Percentiles rank a stretch among this genome's conserved stretches.
phyloP scores from a whole-genome alignment of 2,888 invertebrate species.

The Drosophila setosimentum region DNA sequence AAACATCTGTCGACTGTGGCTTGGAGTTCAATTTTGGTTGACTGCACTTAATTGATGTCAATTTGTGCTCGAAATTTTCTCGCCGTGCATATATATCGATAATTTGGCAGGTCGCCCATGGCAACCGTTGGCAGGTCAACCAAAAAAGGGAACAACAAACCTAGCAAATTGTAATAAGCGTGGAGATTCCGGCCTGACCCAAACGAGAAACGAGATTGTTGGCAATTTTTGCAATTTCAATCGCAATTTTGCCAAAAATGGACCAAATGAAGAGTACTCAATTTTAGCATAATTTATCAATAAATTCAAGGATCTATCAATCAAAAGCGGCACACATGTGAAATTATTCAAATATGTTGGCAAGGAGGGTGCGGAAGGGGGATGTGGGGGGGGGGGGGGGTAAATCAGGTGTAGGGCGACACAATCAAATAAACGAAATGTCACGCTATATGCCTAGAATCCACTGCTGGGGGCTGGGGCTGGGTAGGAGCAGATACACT shows the following conservation, averaged over 20 bases:
- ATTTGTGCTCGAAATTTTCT: slow-evolving; percentile 20
- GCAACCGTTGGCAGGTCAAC: slow-evolving; percentile 76
- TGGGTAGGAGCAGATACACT: not conserved
- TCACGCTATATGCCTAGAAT: slow-evolving; percentile 70
- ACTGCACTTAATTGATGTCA: slow-evolving; percentile 1
- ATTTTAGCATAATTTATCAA: slow-evolving; percentile 57
- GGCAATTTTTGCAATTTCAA: slow-evolving; percentile 35
- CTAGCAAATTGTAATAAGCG: slow-evolving; percentile 26
- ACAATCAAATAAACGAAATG: slow-evolving; percentile 79
- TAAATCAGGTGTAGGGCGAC: slow-evolving; percentile 39
- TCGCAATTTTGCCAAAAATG: slow-evolving; percentile 28
- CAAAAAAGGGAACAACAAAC: slow-evolving; percentile 38
- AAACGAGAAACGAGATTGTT: slow-evolving; percentile 21
- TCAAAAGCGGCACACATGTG: slow-evolving; percentile 45
- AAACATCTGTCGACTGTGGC: slow-evolving; percentile 6
- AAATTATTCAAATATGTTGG: slow-evolving; percentile 60
- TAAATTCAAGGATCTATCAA: slow-evolving; percentile 63
- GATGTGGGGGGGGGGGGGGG: not conserved
- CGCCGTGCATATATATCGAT: slow-evolving; percentile 68
- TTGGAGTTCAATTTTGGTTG: slow-evolving; percentile 15
- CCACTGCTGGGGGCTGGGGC: slow-evolving; percentile 33
- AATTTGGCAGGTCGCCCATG: slow-evolving; percentile 76
- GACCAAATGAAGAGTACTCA: slow-evolving; percentile 13
- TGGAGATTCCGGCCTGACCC: slow-evolving; percentile 28
- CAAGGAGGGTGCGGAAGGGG: not conserved